A percentile compares a stretch with the other conserved stretches of the same genome.
phyloP scores from a whole-genome alignment of 2,888 invertebrate species.

The Spodoptera exigua region DNA sequence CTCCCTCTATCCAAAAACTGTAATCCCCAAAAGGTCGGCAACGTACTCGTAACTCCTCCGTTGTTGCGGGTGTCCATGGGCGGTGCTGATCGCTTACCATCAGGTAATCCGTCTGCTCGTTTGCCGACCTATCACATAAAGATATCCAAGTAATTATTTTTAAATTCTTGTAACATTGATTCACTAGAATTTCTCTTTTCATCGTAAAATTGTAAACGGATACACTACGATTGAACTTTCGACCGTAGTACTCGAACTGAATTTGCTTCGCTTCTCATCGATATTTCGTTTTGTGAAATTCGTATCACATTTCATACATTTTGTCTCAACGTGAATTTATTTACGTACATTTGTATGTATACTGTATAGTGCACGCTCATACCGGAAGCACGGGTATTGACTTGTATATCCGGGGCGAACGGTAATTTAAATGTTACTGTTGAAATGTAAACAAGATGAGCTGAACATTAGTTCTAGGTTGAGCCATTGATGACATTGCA shows the following conservation, averaged over 20 bases:
- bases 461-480: not conserved
- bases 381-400: conserved; percentile 15
- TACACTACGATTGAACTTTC: not conserved
- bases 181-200: too few relatives aligned
- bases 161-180: too few relatives aligned
- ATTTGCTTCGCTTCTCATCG: not conserved
- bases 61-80: too few relatives aligned
- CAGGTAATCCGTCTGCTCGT: too few relatives aligned
- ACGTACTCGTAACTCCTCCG: too few relatives aligned
- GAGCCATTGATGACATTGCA: not conserved
- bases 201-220: not conserved
- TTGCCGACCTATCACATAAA: too few relatives aligned
- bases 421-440: not conserved
- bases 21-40: too few relatives aligned
- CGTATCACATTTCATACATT: conserved; percentile 4
- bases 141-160: too few relatives aligned
- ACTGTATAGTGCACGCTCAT: not conserved
- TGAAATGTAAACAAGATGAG: not conserved
- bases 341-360: not conserved
- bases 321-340: not conserved
- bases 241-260: not conserved
- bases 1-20: too few relatives aligned
- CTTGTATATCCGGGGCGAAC: conserved; percentile 5
- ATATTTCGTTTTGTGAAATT: conserved; percentile 1
- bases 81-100: too few relatives aligned